These are phyloP conservation scores for Melanerpes formicivorus DNA, from an alignment of 2,113 vertebrate genomes.

Conservation along the genomic window DNA sequence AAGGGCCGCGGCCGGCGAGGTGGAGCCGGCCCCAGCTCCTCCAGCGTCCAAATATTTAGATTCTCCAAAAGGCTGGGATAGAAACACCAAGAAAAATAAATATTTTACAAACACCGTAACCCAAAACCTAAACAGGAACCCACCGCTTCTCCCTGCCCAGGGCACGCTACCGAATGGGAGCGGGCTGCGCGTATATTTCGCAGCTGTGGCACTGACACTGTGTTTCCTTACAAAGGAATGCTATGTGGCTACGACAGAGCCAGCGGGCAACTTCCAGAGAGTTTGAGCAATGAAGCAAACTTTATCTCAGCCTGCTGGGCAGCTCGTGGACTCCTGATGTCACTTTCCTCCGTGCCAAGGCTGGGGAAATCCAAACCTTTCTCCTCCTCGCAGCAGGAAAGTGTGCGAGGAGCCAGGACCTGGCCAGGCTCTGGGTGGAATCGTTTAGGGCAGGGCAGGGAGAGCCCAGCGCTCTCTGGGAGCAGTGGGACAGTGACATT, in stretches of 20 bases:
- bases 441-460: accelerated
- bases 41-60: constrained; percentile 53
- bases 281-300: neutral
- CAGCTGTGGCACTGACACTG: constrained; percentile 57
- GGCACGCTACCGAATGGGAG: neutral
- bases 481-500: accelerated
- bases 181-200: neutral
- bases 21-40: neutral
- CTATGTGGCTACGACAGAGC: neutral
- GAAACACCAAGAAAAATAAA: constrained; percentile 71
- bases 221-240: constrained; percentile 53
- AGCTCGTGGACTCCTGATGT: neutral
- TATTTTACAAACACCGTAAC: constrained; percentile 67
- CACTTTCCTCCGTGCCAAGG: accelerated
- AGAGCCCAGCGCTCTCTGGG: neutral
- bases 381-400: accelerated
- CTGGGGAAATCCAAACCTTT: neutral
- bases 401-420: accelerated
- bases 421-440: accelerated
- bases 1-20: neutral
- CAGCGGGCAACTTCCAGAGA: neutral
- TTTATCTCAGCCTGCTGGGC: neutral
- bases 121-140: constrained; percentile 65
- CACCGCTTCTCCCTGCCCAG: constrained; percentile 1
- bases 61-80: constrained; percentile 17